Evolutionary conservation across 2,797 vertebrate genomes (phyloP).

Genomic region (Heteromormyrus szaboi): DNA sequence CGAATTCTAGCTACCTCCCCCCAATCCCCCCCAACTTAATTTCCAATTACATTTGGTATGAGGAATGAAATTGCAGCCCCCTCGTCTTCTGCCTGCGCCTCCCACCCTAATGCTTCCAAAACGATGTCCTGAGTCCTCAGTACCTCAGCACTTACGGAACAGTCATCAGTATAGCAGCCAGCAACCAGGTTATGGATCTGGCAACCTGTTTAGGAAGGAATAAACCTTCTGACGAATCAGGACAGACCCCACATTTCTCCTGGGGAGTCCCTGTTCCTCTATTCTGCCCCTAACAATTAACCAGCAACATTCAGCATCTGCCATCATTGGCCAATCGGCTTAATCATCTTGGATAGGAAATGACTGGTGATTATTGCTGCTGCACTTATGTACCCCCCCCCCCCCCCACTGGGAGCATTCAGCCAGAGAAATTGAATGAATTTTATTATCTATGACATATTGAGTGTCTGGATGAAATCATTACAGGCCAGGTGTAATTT

Average conservation of each 20-base stretch:
- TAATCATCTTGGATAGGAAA: background rate
- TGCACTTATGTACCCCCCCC: background rate
- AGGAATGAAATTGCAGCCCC: background rate
- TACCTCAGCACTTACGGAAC: background rate
- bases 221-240: background rate
- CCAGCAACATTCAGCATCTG: background rate
- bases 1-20: background rate
- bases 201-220: background rate
- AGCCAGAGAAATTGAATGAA: background rate
- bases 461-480: background rate
- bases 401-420: background rate
- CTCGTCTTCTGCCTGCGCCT: background rate
- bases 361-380: background rate
- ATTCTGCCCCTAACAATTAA: background rate
- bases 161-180: background rate
- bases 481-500: background rate
- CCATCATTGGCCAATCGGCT: background rate
- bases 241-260: background rate
- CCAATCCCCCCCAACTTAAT: background rate
- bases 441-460: background rate
- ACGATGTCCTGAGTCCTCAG: background rate
- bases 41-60: background rate
- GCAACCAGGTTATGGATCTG: background rate
- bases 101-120: background rate
- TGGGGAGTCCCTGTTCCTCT: background rate